Evolutionary conservation across 2,888 invertebrate species (phyloP), one percentile per base, ranked within the genome.

Genomic region (Troglohyphantes excavatus): DNA sequence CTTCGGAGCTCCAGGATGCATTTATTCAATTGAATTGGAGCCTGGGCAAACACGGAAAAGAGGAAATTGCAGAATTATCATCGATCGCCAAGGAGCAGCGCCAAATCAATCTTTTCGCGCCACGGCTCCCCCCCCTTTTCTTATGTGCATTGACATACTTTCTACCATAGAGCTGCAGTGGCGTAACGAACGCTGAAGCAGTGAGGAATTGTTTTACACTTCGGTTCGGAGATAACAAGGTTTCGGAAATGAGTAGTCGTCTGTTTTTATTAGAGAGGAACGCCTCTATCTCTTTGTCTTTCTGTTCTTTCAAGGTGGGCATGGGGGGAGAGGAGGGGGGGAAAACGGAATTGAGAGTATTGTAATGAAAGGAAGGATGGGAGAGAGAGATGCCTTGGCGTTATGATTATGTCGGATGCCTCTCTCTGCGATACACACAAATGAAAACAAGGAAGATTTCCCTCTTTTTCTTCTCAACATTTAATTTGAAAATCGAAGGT

Each of bases 21-120:
- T 82, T 82, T 82, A 82, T 82, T 82, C 82, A 82, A 82, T 82
- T 82, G 82, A 72, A 82, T 72, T 78, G 63, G 78, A 65, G 23
- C 63, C 33, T 75, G 59, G 43, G 75, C 59, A 59, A 75, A 75
- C 59, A 59, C 29, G 23, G 72, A 59, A 59, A 33, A 76, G 85
- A 76, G 78, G 78, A 78, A 86, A 70, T 86, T 78, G 84, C 70
- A 65, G 73, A 73, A 88, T 88, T 73, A 73, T 59, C 61, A 88
- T 88, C 81, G 81, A 88, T 88, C 87, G 72, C 87, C 81, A 70
- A 73, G 65, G 61, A 70, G 67, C 59, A 81, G 81, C 81, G 81
- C 79, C 79, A 81, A 86, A 88, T 88, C 87, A 81, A 88, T 88
- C 87, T 75, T 81, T 81, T 78, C 63, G 26, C 72, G 79, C 87